phyloP scores from a whole-genome alignment of 1,140 invertebrate genomes.

The Ceratina japonica region DNA sequence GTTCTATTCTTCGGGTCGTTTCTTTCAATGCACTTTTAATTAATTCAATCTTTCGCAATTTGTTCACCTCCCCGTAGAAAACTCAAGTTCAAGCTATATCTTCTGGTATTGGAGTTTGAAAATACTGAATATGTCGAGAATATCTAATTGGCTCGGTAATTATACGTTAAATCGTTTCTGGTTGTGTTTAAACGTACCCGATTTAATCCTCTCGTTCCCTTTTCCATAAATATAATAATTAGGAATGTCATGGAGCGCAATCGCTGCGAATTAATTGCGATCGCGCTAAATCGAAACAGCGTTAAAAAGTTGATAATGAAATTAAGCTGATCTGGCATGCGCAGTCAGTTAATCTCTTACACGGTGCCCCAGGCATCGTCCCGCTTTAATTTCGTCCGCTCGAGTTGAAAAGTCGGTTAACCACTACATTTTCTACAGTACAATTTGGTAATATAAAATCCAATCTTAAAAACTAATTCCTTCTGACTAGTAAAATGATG shows the following conservation, averaged over 20 bases:
- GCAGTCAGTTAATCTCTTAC: neutral
- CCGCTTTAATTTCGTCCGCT: neutral
- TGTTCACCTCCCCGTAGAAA: no score
- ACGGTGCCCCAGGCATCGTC: neutral
- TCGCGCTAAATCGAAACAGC: neutral
- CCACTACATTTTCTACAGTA: no score
- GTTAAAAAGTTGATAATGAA: conserved; percentile 7
- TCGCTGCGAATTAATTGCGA: conserved; percentile 1
- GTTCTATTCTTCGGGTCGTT: no score
- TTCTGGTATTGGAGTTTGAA: no score
- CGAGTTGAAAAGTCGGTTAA: neutral
- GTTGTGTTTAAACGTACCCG: conserved; percentile 15
- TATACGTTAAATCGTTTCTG: conserved; percentile 4
- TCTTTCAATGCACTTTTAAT: no score
- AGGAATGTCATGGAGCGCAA: neutral
- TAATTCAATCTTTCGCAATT: no score
- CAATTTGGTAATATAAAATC: neutral
- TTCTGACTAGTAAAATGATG: no score
- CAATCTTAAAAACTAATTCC: no score
- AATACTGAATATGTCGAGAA: conserved; percentile 10
- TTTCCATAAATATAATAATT: neutral
- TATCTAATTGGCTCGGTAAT: conserved; percentile 4
- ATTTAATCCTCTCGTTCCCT: conserved; percentile 12
- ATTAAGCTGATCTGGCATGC: neutral
- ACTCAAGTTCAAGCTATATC: no score